Conservation (phyloP, 2,113 vertebrate genomes). For the Holacanthus passer region DNA sequence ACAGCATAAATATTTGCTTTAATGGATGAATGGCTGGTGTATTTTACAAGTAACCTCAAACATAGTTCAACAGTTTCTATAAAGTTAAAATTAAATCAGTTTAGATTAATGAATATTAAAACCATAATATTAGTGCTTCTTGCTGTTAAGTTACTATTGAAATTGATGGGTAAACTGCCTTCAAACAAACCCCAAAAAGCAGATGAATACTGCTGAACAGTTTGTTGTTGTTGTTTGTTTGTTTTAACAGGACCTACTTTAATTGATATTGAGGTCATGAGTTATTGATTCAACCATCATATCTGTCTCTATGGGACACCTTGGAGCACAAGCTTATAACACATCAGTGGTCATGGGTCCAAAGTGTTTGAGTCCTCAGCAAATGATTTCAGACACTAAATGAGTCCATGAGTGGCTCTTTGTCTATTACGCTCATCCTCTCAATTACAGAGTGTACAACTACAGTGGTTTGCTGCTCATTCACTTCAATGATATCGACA, state of each 20-base stretch:
- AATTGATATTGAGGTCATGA: not conserved
- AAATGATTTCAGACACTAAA: not conserved
- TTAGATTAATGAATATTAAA: too few relatives aligned
- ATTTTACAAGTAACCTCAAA: not conserved
- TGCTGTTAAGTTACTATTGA: not conserved
- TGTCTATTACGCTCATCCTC: too few relatives aligned
- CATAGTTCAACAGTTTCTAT: not conserved
- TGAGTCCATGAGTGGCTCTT: too few relatives aligned
- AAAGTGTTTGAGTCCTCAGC: not conserved
- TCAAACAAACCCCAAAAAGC: not conserved
- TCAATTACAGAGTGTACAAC: not conserved
- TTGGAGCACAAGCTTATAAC: not conserved
- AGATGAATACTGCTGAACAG: too few relatives aligned
- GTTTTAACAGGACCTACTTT: not conserved
- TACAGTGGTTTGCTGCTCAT: not conserved
- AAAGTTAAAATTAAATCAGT: too few relatives aligned
- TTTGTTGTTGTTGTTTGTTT: too few relatives aligned
- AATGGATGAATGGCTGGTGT: not conserved
- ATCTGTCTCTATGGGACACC: not conserved
- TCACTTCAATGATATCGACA: conserved; percentile 4
- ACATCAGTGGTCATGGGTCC: not conserved
- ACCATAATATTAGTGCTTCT: not conserved
- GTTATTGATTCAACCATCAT: not conserved
- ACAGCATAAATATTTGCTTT: not conserved
- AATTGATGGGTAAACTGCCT: not conserved